These are phyloP conservation scores for Bhutanitis thaidina DNA, from an alignment of 2,888 invertebrate genomes.

Conservation along the genomic window DNA sequence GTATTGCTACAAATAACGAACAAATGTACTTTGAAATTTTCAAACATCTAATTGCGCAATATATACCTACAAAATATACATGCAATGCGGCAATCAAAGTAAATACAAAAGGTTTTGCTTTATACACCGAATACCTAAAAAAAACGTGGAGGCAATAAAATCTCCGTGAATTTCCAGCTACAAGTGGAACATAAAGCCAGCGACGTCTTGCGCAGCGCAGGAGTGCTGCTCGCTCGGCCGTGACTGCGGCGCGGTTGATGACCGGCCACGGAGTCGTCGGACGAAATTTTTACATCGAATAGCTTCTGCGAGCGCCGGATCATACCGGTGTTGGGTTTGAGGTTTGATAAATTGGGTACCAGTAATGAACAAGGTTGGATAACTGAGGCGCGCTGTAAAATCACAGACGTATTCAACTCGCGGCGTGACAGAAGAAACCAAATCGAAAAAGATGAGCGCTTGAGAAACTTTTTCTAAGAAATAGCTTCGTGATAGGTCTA, in stretches of 20 bases:
- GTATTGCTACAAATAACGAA: too few relatives aligned
- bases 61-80: not conserved
- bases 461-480: conserved; percentile 5
- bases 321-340: conserved; percentile 20
- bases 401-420: not conserved
- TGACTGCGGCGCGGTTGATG: conserved; percentile 35
- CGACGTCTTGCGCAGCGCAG: conserved; percentile 1
- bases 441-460: conserved; percentile 6
- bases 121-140: not conserved
- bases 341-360: conserved; percentile 27
- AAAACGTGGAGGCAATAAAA: conserved; percentile 19
- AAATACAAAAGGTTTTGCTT: not conserved
- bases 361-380: conserved; percentile 12
- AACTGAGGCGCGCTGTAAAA: conserved; percentile 3
- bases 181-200: conserved; percentile 10
- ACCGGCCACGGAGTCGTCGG: conserved; percentile 23
- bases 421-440: conserved; percentile 1
- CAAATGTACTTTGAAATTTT: too few relatives aligned
- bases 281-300: conserved; percentile 21
- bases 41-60: too few relatives aligned
- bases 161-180: conserved; percentile 19
- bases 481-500: not conserved
- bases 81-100: not conserved
- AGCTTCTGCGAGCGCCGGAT: conserved; percentile 22
- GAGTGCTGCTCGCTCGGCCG: conserved; percentile 28